Percentiles rank a stretch among this genome's conserved stretches.
Evolutionary conservation across 2,888 invertebrate genomes (phyloP).

Genomic region (Pinctada fucata): DNA sequence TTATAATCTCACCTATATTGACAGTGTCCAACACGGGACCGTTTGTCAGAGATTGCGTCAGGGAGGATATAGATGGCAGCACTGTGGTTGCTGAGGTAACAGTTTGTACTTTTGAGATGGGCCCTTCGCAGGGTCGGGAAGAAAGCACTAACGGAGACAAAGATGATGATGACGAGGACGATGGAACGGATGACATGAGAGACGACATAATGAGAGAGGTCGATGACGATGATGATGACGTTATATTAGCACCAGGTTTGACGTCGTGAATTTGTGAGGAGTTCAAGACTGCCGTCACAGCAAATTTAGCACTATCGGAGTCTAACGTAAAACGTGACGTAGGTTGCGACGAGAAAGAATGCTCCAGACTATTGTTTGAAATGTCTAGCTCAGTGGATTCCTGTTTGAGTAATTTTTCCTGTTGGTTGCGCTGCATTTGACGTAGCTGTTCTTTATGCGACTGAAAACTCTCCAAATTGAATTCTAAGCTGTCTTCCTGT

Average conservation of each 20-base stretch:
- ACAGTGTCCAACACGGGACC: constrained; percentile 2
- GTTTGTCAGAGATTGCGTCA: constrained; percentile 1
- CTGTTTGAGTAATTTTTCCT: constrained; percentile 73
- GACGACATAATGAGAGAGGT: constrained; percentile 45
- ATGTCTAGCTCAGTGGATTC: constrained; percentile 64
- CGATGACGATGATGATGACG: constrained; percentile 47
- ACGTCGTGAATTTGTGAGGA: constrained; percentile 61
- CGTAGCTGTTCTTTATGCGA: constrained; percentile 76
- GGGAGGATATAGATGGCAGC: constrained; percentile 12
- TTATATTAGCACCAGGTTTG: constrained; percentile 61
- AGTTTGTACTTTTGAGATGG: neutral
- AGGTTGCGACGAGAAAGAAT: constrained; percentile 73
- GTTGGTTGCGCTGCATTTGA: constrained; percentile 77
- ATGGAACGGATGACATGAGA: constrained; percentile 34
- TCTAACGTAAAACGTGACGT: constrained; percentile 76
- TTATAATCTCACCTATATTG: too few relatives aligned
- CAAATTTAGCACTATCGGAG: constrained; percentile 76
- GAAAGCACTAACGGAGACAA: constrained; percentile 32
- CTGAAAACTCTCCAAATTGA: constrained; percentile 75
- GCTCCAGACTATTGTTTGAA: constrained; percentile 61
- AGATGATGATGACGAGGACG: constrained; percentile 43
- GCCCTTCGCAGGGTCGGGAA: constrained; percentile 19
- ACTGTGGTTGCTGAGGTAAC: constrained; percentile 22
- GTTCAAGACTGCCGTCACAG: constrained; percentile 75
- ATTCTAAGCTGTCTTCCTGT: constrained; percentile 61